Conservation (phyloP, 2,797 vertebrate species). For the Falco rusticolus region DNA sequence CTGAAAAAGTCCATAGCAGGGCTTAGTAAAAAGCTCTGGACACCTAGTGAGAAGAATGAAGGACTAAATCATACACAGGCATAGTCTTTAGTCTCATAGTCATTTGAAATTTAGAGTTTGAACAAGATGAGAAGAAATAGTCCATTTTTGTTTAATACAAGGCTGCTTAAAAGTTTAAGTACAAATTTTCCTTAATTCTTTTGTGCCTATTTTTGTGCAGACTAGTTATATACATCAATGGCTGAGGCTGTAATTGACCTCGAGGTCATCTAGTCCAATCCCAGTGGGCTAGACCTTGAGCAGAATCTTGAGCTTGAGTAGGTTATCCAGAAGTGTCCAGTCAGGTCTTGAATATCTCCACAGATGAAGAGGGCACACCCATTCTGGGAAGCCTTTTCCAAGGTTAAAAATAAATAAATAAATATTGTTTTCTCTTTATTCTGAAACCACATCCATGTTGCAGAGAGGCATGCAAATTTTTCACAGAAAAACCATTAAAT, state of each 20-base stretch:
- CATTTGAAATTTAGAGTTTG: not conserved
- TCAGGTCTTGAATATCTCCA: not conserved
- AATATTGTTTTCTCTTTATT: not conserved
- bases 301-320: not conserved
- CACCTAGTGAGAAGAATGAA: not conserved
- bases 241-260: not conserved
- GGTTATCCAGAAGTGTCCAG: not conserved
- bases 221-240: not conserved
- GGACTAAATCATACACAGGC: not conserved
- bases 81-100: not conserved
- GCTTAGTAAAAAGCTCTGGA: not conserved
- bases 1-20: not conserved
- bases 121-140: not conserved
- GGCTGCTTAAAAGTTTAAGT: not conserved
- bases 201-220: not conserved
- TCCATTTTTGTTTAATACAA: not conserved
- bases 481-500: not conserved
- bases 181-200: not conserved
- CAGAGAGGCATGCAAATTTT: not conserved
- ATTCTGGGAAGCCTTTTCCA: not conserved
- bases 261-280: not conserved
- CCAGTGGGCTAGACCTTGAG: not conserved
- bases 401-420: not conserved
- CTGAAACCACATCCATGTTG: not conserved
- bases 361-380: not conserved